A percentile compares a stretch with the other conserved stretches of the same genome.
phyloP scores from a whole-genome alignment of 2,888 invertebrate genomes.

The Torymus texanus region DNA sequence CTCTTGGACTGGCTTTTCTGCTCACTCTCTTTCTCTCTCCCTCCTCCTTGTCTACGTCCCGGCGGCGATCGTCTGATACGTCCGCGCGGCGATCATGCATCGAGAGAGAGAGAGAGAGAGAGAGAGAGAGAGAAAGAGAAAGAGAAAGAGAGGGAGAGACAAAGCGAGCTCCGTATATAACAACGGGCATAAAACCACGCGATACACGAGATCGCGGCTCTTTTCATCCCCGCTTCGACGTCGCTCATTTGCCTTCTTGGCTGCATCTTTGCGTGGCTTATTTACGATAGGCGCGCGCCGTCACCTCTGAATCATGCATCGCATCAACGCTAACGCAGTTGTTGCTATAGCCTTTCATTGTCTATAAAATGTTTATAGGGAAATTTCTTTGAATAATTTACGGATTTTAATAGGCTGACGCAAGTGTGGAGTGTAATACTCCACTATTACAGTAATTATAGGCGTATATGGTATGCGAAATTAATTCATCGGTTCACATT shows the following conservation, averaged over 20 bases:
- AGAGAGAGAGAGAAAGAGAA: no score
- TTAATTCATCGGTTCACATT: no score
- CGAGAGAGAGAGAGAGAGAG: not conserved
- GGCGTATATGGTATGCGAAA: no score
- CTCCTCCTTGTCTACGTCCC: no score
- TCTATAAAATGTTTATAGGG: not conserved
- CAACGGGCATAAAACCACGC: constrained; percentile 11
- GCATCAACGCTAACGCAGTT: constrained; percentile 24
- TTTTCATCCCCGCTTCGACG: constrained; percentile 17
- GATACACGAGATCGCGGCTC: constrained; percentile 20
- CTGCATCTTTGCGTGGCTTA: constrained; percentile 6
- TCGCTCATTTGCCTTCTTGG: not conserved
- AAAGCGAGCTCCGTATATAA: not conserved
- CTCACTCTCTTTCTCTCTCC: not conserved
- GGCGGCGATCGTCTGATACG: not conserved
- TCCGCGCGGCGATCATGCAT: no score
- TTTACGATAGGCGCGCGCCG: constrained; percentile 7
- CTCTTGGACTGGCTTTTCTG: not conserved
- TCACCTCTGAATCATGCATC: not conserved
- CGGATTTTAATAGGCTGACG: no score
- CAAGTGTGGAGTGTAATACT: no score
- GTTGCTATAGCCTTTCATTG: not conserved
- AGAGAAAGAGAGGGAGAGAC: not conserved
- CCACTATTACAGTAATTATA: no score
- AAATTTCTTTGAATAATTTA: not conserved